phyloP scores from a whole-genome alignment of 1,140 invertebrate genomes.

The Odontomachus brunneus region DNA sequence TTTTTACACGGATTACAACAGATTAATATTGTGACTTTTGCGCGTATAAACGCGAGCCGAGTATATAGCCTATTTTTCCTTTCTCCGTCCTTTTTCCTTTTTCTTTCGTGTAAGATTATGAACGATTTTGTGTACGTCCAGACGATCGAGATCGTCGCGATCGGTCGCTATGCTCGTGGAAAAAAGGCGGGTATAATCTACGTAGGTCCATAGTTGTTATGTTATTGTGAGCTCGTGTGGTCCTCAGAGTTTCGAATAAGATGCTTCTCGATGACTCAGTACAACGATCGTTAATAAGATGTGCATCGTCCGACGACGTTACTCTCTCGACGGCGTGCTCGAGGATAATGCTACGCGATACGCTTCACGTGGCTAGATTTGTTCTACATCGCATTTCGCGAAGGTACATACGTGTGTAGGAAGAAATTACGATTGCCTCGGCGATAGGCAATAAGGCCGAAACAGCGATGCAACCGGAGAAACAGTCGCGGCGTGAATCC shows the following conservation, averaged over 20 bases:
- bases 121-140: too few species aligned
- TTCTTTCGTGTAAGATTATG: too few species aligned
- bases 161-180: slow-evolving; percentile 13
- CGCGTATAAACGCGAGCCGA: slow-evolving; percentile 15
- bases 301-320: slow-evolving; percentile 18
- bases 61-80: not conserved
- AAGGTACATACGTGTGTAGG: slow-evolving; percentile 2
- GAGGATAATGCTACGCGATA: not conserved
- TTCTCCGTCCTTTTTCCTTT: not conserved
- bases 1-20: slow-evolving; percentile 47
- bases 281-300: slow-evolving; percentile 9
- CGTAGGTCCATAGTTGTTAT: slow-evolving; percentile 34
- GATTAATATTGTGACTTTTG: slow-evolving; percentile 37
- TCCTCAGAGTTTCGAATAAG: slow-evolving; percentile 77
- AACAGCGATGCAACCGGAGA: not conserved
- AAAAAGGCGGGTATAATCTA: slow-evolving; percentile 40
- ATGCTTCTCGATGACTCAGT: slow-evolving; percentile 26
- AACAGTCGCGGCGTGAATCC: not conserved
- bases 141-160: not conserved
- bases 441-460: slow-evolving; percentile 6
- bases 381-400: not conserved
- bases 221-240: slow-evolving; percentile 81
- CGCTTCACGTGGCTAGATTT: not conserved
- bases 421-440: slow-evolving; percentile 19
- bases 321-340: not conserved